Base-by-base conservation (phyloP, 2,888 invertebrate species). In the Clepsis dumicolana region DNA sequence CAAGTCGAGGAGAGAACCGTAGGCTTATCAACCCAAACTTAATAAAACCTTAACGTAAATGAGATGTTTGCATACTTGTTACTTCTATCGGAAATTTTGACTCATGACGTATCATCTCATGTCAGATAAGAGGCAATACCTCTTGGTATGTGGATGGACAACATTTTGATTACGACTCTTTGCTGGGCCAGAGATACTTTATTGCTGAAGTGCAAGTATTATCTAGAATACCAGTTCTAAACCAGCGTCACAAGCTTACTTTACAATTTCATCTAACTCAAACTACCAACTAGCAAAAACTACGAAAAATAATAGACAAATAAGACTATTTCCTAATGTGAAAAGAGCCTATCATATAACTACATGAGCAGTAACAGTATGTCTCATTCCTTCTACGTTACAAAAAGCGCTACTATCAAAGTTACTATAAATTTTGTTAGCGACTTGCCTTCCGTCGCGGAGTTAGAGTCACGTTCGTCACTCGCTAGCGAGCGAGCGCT, bases 401-500 rank as follows among this genome's bases (percentile, higher is more conserved):
- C 38, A 14, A 76, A 80, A 78, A 68, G 75, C 74, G 29, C 53
- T 60, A 60, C 65, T 32, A n/a, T 38, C 29, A 18, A 59, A 12
- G n/a, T 52, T 21, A 53, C 41, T 18, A 48, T 18, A n/a, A 66
- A 48, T 38, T 56, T 21, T 41, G 41, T 18, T 27, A 44, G 61
- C 74, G 74, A 88, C 86, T 87, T 85, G 86, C 87, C 88, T 87
- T 29, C 61, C 77, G 74, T 64, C 72, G 73, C 82, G 80, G 77
- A 74, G 83, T 73, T 81, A 83, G 73, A 27, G 62, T 79, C 78
- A 81, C 76, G 77, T 75, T 82, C 83, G 79, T 80, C 80, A 75
- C 75, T 78, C 77, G 88, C 85, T 61, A 62, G 88, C 80, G 86
- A 86, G 75, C 83, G 88, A 74, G 90, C 90, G 75, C 91, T 91